Base-by-base conservation (phyloP, 2,888 invertebrate genomes). In the Pollenia griseotomentosa region DNA sequence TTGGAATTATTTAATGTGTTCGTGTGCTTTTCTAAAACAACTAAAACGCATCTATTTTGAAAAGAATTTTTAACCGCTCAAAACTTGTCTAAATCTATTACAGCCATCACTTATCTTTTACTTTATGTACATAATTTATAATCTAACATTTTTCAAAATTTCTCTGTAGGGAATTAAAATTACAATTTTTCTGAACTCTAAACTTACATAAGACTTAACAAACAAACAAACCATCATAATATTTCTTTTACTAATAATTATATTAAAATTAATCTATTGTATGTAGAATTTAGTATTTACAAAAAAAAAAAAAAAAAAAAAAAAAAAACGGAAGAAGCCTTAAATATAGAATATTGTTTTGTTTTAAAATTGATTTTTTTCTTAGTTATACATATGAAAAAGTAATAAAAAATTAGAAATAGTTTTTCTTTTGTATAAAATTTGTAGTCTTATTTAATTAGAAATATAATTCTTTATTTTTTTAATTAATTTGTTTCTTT, bases 271-370 rank as follows among this genome's bases (percentile, higher is more conserved):
- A 59, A 42, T 68, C 33, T 46, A 12, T 61, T 23, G 33, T 33
- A 40, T 19, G 23, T 80, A 80, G 63, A 63, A 44, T 71, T 63
- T 46, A 55, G 19, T 44, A 48, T 55, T 51, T 51, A 53, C 33
- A 68, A 59, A 74, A n/a, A n/a, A n/a, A n/a, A n/a, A n/a, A n/a
- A n/a, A n/a, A n/a, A n/a, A n/a, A n/a, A n/a, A n/a, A n/a, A n/a
- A n/a, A n/a, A n/a, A n/a, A n/a, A 57, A 75, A 51, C 71, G 59
- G 33, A 75, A 68, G 51, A 66, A 77, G 83, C 83, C 83, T 77
- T 83, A 83, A 77, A 71, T 77, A 77, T 71, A 55, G 23, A 83
- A 83, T 83, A 83, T 77, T 78, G 77, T 77, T 70, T 77, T 73
- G 80, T 81, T 73, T 73, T 65, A 55, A 73, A 40, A 44, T 57